Conservation (phyloP, 1,140 invertebrate species). For the Bombus waltoni region DNA sequence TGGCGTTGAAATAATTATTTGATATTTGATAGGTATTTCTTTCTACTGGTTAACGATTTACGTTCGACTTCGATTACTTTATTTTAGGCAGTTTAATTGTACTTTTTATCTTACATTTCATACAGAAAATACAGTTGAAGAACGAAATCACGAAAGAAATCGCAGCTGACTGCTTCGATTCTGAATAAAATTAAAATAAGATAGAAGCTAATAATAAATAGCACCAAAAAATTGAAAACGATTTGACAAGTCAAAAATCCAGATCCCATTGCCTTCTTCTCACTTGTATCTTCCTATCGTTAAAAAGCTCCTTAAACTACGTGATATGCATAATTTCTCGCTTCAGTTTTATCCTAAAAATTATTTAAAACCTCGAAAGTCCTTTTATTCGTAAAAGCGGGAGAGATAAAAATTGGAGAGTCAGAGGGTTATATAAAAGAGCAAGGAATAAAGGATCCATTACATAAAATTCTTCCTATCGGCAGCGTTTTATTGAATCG, state of each 20-base stretch:
- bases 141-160: too few relatives aligned
- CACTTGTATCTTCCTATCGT: background rate
- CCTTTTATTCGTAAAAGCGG: background rate
- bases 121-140: background rate
- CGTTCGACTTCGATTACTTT: background rate
- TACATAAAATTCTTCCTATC: background rate
- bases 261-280: background rate
- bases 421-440: background rate
- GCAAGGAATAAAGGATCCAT: background rate
- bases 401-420: background rate
- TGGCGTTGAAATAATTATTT: background rate
- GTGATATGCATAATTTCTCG: background rate
- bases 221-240: background rate
- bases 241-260: background rate
- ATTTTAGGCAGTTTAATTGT: background rate
- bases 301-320: background rate
- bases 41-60: background rate
- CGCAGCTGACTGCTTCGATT: background rate
- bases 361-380: too few relatives aligned
- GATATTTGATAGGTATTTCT: background rate
- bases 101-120: background rate
- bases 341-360: too few relatives aligned
- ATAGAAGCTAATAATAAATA: background rate
- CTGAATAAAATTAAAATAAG: background rate
- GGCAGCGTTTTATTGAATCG: constrained; percentile 4